phyloP scores from a whole-genome alignment of 2,888 invertebrate species.

The Ochlodes sylvanus region DNA sequence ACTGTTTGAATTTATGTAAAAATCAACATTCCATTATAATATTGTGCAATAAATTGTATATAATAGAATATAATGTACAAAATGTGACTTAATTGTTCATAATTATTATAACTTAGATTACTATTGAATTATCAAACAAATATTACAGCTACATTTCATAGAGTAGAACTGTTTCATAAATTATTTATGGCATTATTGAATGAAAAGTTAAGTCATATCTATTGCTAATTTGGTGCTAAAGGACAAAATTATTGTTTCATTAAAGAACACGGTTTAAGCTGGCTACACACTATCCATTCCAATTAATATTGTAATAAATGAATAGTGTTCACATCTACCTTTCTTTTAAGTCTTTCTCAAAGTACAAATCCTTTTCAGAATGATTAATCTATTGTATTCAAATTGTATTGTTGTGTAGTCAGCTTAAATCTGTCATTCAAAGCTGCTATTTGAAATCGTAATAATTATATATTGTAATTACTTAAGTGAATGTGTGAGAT shows the following conservation, averaged over 20 bases:
- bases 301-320: too few species aligned
- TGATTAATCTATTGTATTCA: background rate
- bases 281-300: conserved; percentile 12
- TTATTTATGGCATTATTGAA: conserved; percentile 43
- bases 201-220: conserved; percentile 55
- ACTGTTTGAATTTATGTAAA: conserved; percentile 49
- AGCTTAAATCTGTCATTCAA: conserved; percentile 18
- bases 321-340: too few species aligned
- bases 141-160: conserved; percentile 7
- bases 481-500: conserved; percentile 47
- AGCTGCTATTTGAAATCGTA: conserved; percentile 31
- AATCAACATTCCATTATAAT: conserved; percentile 78
- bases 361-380: background rate
- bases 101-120: conserved; percentile 5
- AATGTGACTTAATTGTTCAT: conserved; percentile 46
- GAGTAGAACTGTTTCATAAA: conserved; percentile 24
- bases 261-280: conserved; percentile 13
- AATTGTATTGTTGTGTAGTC: conserved; percentile 13
- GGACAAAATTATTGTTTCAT: conserved; percentile 51
- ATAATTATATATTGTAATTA: conserved; percentile 49
- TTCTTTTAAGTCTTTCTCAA: background rate
- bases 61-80: conserved; percentile 56
- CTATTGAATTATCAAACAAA: background rate
- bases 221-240: conserved; percentile 77
- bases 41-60: conserved; percentile 72